Evolutionary conservation across 2,113 vertebrate species (phyloP).

Genomic region (Cathartes aura): DNA sequence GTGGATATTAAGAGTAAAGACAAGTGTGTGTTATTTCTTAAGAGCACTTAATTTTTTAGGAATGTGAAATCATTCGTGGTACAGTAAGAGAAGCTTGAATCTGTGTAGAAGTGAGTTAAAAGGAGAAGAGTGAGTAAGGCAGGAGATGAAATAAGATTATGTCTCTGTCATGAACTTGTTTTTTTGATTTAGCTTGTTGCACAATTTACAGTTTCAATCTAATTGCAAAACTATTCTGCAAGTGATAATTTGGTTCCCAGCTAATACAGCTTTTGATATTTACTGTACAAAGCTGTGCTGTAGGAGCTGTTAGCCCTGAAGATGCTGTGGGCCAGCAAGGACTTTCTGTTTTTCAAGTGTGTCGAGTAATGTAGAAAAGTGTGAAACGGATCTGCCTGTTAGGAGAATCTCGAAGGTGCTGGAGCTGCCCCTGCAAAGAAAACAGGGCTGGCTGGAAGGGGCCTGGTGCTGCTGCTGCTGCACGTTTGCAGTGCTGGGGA

Average conservation of each 20-base stretch:
- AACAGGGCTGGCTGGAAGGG: background rate
- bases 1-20: background rate
- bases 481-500: background rate
- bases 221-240: conserved; percentile 43
- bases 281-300: background rate
- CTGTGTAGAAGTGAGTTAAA: background rate
- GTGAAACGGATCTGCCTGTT: background rate
- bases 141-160: background rate
- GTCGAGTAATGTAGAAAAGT: background rate
- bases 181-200: conserved; percentile 38
- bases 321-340: background rate
- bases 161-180: background rate
- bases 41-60: background rate
- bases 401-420: background rate
- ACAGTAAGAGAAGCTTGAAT: background rate
- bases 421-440: background rate
- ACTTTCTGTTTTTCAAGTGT: background rate
- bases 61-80: background rate
- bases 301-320: background rate
- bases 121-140: background rate
- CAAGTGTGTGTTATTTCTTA: background rate
- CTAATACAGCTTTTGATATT: background rate
- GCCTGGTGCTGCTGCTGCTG: background rate
- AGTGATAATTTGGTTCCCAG: conserved; percentile 19
- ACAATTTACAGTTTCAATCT: conserved; percentile 43